phyloP scores from a whole-genome alignment of 1,140 invertebrate genomes.

The Aphis gossypii region DNA sequence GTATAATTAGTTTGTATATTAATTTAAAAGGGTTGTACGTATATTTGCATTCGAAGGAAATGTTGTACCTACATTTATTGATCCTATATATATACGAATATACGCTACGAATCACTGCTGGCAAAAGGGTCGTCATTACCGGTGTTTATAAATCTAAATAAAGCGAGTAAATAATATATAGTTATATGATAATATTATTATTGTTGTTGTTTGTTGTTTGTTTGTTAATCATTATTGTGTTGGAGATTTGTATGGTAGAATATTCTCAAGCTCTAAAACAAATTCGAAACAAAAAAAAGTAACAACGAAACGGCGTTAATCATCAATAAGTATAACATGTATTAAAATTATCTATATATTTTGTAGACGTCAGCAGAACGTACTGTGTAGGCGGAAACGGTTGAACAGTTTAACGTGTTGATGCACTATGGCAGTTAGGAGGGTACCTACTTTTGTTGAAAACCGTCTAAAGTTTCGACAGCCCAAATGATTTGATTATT shows the following conservation, averaged over 20 bases:
- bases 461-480: background rate
- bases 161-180: background rate
- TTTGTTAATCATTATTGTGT: background rate
- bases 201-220: background rate
- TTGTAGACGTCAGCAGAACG: background rate
- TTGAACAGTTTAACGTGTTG: background rate
- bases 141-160: constrained; percentile 7
- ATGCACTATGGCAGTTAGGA: background rate
- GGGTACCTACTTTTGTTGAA: background rate
- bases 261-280: background rate
- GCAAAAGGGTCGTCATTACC: background rate
- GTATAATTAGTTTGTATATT: background rate
- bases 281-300: background rate
- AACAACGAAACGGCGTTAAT: background rate
- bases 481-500: background rate
- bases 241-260: background rate
- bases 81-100: background rate
- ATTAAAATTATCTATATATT: background rate
- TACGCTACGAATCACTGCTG: background rate
- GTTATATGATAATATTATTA: background rate
- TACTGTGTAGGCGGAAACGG: background rate
- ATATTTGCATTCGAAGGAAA: background rate
- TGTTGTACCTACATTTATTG: background rate
- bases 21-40: background rate
- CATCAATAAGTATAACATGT: background rate